Base-by-base conservation (phyloP, 1,140 invertebrate species). In the Heliconius hewitsoni region DNA sequence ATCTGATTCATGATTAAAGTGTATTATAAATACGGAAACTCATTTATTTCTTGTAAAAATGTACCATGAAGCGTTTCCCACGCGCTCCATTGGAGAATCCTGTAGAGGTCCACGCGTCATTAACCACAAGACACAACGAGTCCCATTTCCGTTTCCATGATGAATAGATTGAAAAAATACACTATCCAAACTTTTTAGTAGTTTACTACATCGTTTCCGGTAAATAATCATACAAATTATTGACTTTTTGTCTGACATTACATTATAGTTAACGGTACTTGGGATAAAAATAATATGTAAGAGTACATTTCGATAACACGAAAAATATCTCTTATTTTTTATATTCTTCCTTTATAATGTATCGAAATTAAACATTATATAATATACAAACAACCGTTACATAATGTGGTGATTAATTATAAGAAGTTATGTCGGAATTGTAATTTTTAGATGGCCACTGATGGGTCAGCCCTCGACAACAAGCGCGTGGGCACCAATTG, bases 401-500 rank as follows among this genome's bases (percentile, higher is more conserved):
- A 9, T 66, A 66, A 66, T 30, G 27, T 18, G 27, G 3, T 30
- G 11, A 66, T 72, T 88, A 88, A 91, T 90, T 87, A 89, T 83
- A 85, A 78, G 19, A 73, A 86, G 84, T 86, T 90, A 89, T 89
- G 85, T 86, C 86, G 90, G 86, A 89, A 90, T 90, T 88, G 85
- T 89, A 92, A 88, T 87, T 91, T 80, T 86, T 89, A 85, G 89
- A 87, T 88, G 84, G 85, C 79, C 82, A 77, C 73, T 76, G 79
- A 82, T 89, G 89, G 87, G 91, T 87, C 90, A 89, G 88, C 80
- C 76, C 74, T 78, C 75, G 74, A 52, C 83, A 75, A 72, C n/a
- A 42, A 42, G 83, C 82, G 91, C 88, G 89, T 93, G 89, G 90
- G 90, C 86, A 82, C 82, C 89, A 93, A 93, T 92, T 92, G 88